phyloP scores from a whole-genome alignment of 2,888 invertebrate genomes.

The Dinocampus coccinellae region DNA sequence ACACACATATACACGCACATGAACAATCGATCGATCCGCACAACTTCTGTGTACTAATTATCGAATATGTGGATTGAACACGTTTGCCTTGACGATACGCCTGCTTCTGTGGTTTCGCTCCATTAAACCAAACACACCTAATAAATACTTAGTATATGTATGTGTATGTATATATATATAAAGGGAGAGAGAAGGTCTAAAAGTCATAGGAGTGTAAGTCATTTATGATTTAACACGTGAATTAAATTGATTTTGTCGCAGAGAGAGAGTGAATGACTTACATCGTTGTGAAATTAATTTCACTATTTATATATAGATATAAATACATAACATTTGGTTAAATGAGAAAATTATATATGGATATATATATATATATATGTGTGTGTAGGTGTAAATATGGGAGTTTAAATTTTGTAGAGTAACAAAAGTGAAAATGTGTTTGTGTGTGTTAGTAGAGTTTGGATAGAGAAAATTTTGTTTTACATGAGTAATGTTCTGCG shows the following conservation, averaged over 20 bases:
- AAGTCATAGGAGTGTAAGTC: too few species aligned
- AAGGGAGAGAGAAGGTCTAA: too few species aligned
- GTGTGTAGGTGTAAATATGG: too few species aligned
- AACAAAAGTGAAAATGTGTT: neutral
- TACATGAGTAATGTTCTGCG: constrained; percentile 2
- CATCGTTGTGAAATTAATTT: too few species aligned
- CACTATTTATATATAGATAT: too few species aligned
- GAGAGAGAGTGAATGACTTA: too few species aligned
- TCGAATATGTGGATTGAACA: neutral
- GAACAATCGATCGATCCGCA: neutral
- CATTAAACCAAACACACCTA: neutral
- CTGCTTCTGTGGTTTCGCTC: constrained; percentile 15
- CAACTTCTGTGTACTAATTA: constrained; percentile 23
- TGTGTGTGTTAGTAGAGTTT: neutral
- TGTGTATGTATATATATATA: neutral
- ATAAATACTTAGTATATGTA: neutral
- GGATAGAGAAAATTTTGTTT: neutral
- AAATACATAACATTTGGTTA: neutral
- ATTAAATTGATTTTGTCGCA: too few species aligned
- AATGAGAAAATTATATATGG: neutral
- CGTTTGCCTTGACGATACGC: neutral
- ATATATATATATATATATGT: neutral
- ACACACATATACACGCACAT: neutral
- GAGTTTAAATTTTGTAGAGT: too few species aligned
- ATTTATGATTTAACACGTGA: too few species aligned